Evolutionary conservation across 1,140 invertebrate genomes (phyloP).

Genomic region (Lasioglossum albipes): DNA sequence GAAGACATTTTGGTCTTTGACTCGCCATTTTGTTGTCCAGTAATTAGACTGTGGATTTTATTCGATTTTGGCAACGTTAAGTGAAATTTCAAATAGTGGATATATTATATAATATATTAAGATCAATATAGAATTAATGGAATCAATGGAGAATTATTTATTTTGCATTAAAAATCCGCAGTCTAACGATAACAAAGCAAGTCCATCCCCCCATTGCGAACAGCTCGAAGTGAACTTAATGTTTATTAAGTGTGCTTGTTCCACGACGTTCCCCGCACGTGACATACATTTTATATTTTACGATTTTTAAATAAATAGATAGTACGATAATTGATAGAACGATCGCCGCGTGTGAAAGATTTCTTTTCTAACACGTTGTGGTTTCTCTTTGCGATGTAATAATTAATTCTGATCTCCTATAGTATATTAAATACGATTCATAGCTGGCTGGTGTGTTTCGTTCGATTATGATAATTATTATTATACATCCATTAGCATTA

Average conservation of each 20-base stretch:
- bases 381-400: not conserved
- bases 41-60: too few relatives aligned
- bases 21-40: too few relatives aligned
- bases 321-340: not conserved
- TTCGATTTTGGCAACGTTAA: too few relatives aligned
- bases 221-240: not conserved
- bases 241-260: too few relatives aligned
- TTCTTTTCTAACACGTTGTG: not conserved
- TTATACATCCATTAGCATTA: not conserved
- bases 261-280: not conserved
- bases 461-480: not conserved
- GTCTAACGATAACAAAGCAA: too few relatives aligned
- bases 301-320: not conserved
- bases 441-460: not conserved
- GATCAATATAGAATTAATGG: too few relatives aligned
- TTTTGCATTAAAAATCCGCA: too few relatives aligned
- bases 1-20: not conserved
- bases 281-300: not conserved
- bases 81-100: too few relatives aligned
- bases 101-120: too few relatives aligned
- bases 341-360: too few relatives aligned
- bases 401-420: constrained; percentile 21
- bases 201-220: not conserved
- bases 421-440: constrained; percentile 18
- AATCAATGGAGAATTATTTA: too few relatives aligned